Evolutionary conservation across 2,113 vertebrate genomes (phyloP), one percentile per base, ranked within the genome.

Genomic region (Balaeniceps rex): DNA sequence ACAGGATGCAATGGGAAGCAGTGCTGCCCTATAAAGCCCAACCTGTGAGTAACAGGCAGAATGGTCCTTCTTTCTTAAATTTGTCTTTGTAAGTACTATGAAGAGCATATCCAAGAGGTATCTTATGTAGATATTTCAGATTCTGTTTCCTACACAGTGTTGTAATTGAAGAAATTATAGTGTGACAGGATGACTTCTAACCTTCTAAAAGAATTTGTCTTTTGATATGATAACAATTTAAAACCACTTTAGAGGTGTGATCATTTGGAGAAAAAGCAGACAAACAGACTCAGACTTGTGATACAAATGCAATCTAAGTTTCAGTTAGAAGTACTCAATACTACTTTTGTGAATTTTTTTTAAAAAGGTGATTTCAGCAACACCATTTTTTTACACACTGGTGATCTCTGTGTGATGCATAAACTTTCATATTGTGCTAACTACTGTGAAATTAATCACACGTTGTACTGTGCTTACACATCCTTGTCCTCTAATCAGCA

Each of bases 151-250:
- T 71, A 54, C 54, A 24, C 10, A 6, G 14, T 58, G 42, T 70
- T 88, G 66, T 70, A 96, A 81, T 91, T 88, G 81, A 83, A 83
- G 71, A 72, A 88, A 91, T 80, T 76, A 18, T 38, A 74, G 25
- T 29, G 60, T 87, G 83, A 70, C 68, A 74, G 38, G n/a, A 34
- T 94, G 76, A 81, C 72, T 97, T 94, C 31, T 77, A 95, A 85
- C 49, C 40, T 84, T 83, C 51, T 54, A 34, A 92, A 91, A 84
- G n/a, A 88, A 72, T 75, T 60, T 87, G 14, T 42, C 51, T 87
- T 79, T 85, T 88, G n/a, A 14, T 51, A 33, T 22, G 66, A 72
- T 57, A 68, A 85, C 47, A 90, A 69, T 86, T 96, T 76, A 93
- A 76, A 96, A 86, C 16, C 58, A 88, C 36, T 88, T 92, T 36